phyloP scores from a whole-genome alignment of 2,888 invertebrate species.

The Portevinia maculata region DNA sequence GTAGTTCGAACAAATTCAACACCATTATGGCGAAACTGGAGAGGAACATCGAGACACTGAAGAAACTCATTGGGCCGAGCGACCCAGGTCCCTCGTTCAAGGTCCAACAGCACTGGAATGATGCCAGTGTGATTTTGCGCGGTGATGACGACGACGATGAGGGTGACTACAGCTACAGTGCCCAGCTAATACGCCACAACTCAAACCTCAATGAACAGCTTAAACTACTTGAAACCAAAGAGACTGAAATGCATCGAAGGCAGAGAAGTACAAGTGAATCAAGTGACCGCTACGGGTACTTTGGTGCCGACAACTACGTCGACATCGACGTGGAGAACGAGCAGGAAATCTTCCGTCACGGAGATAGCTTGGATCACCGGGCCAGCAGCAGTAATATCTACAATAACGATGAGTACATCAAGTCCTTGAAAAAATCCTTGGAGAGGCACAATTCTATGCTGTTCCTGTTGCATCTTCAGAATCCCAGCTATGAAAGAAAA shows the following conservation, averaged over 20 bases:
- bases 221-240: slow-evolving; percentile 80
- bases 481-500: slow-evolving; percentile 80
- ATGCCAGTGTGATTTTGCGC: slow-evolving; percentile 45
- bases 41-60: slow-evolving; percentile 81
- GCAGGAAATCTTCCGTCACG: slow-evolving; percentile 69
- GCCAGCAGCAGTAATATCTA: slow-evolving; percentile 78
- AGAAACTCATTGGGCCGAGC: slow-evolving; percentile 79
- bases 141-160: slow-evolving; percentile 51
- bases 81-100: slow-evolving; percentile 21
- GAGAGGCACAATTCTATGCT: slow-evolving; percentile 82
- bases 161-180: slow-evolving; percentile 56
- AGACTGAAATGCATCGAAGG: slow-evolving; percentile 79
- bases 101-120: slow-evolving; percentile 30
- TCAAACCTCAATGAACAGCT: slow-evolving; percentile 81
- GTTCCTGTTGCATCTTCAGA: slow-evolving; percentile 81
- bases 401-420: slow-evolving; percentile 82
- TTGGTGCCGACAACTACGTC: slow-evolving; percentile 69
- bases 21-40: slow-evolving; percentile 79
- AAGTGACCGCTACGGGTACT: slow-evolving; percentile 47
- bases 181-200: slow-evolving; percentile 79
- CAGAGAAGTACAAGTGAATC: slow-evolving; percentile 71
- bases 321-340: slow-evolving; percentile 74
- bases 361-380: slow-evolving; percentile 43
- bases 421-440: slow-evolving; percentile 80
- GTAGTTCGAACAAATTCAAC: slow-evolving; percentile 74